A percentile compares a stretch with the other conserved stretches of the same genome.
These are phyloP conservation scores for Hypomecis atomaria DNA, from an alignment of 2,888 invertebrate species.

Conservation along the genomic window DNA sequence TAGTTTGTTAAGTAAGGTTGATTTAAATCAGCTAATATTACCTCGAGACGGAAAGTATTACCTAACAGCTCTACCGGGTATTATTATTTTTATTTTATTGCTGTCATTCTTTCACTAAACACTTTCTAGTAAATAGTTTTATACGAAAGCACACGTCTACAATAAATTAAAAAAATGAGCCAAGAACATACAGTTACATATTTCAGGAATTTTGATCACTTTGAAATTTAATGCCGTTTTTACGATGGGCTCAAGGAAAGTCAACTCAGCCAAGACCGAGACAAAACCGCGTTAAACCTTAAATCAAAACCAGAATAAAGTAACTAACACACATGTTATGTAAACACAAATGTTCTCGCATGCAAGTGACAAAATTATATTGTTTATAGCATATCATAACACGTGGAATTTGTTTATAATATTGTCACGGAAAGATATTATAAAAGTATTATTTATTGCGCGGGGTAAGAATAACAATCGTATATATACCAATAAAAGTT, in stretches of 20 bases:
- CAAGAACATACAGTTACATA: slow-evolving; percentile 8
- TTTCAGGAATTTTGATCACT: slow-evolving; percentile 7
- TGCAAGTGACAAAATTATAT: slow-evolving; percentile 61
- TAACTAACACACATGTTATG: slow-evolving; percentile 54
- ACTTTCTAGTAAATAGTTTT: no score
- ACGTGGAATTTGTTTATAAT: slow-evolving; percentile 65
- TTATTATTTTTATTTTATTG: no score
- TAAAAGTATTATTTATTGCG: slow-evolving; percentile 70
- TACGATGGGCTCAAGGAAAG: slow-evolving; percentile 32
- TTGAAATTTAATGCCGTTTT: slow-evolving; percentile 5
- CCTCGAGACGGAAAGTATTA: no score
- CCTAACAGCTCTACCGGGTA: no score
- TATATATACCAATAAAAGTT: slow-evolving; percentile 80
- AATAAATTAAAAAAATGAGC: slow-evolving; percentile 41
- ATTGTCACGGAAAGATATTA: slow-evolving; percentile 63
- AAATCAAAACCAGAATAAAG: slow-evolving; percentile 50
- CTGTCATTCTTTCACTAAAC: no score
- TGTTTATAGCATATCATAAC: slow-evolving; percentile 55
- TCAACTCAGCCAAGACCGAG: slow-evolving; percentile 47
- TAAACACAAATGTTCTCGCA: slow-evolving; percentile 64
- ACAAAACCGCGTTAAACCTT: slow-evolving; percentile 46
- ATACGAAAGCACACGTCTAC: neutral
- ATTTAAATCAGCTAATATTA: no score
- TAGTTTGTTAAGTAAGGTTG: no score
- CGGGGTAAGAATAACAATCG: slow-evolving; percentile 72